These are phyloP conservation scores for Acleris cristana DNA, from an alignment of 2,888 invertebrate genomes.

Conservation along the genomic window DNA sequence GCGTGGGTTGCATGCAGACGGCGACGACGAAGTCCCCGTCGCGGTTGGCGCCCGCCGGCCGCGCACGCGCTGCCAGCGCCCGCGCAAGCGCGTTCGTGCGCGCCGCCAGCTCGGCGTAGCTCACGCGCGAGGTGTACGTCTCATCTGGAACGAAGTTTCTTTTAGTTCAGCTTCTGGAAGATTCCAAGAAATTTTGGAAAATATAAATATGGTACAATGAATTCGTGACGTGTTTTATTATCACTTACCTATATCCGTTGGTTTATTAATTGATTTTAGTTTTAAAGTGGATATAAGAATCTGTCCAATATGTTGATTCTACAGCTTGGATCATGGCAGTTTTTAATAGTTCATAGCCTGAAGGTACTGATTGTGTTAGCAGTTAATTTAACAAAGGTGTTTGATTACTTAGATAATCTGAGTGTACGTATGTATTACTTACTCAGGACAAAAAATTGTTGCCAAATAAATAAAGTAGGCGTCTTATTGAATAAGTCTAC, in stretches of 20 bases:
- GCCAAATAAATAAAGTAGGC: constrained; percentile 7
- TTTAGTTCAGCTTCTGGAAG: neutral
- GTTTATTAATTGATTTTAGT: too few species aligned
- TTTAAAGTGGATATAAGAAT: too few species aligned
- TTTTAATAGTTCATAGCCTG: too few species aligned
- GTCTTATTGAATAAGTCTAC: neutral
- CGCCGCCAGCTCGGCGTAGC: constrained; percentile 82
- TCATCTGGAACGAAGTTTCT: constrained; percentile 57
- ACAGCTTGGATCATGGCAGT: too few species aligned
- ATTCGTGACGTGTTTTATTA: too few species aligned
- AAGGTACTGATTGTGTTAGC: too few species aligned
- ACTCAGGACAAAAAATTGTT: neutral
- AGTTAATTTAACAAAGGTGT: too few species aligned
- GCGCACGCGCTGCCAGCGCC: constrained; percentile 74
- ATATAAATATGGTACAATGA: too few species aligned
- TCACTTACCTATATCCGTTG: too few species aligned
- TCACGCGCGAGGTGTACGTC: constrained; percentile 57
- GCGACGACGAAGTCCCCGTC: constrained; percentile 90
- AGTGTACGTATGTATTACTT: neutral
- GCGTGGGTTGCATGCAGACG: constrained; percentile 91
- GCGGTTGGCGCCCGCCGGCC: constrained; percentile 74
- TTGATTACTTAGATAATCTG: too few species aligned
- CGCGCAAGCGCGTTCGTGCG: constrained; percentile 84
- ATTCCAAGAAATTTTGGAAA: too few species aligned
- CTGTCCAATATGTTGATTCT: too few species aligned